Percentiles rank a stretch among this genome's conserved stretches.
Conservation (phyloP, 2,888 invertebrate genomes). For the Harpalus rubripes region DNA sequence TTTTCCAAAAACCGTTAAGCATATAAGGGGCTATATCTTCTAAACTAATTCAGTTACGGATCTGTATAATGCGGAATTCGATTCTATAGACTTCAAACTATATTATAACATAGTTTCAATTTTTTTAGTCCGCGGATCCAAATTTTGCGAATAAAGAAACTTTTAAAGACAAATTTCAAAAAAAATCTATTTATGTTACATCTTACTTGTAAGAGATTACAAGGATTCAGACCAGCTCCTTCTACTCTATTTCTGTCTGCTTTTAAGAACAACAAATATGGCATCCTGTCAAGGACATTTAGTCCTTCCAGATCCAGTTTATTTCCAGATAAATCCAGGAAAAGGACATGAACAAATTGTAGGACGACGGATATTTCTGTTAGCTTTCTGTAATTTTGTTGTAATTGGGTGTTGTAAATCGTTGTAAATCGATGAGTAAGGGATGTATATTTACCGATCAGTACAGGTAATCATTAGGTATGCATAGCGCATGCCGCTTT, state of each 20-base stretch:
- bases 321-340: conserved; percentile 81
- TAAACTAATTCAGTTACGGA: too few species aligned
- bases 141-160: too few species aligned
- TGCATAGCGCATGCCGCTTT: conserved; percentile 79
- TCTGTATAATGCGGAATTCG: too few species aligned
- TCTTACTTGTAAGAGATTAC: conserved; percentile 81
- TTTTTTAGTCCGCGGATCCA: too few species aligned
- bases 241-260: conserved; percentile 80
- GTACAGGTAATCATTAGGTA: conserved; percentile 80
- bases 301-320: conserved; percentile 77
- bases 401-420: not conserved
- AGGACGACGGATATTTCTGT: conserved; percentile 79
- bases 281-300: conserved; percentile 78
- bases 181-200: too few species aligned
- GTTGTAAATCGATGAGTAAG: not conserved
- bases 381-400: conserved; percentile 74
- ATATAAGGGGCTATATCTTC: too few species aligned
- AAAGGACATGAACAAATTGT: conserved; percentile 80
- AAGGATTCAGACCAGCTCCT: conserved; percentile 78
- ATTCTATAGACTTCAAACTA: too few species aligned
- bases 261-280: conserved; percentile 80
- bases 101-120: too few species aligned
- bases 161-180: too few species aligned
- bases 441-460: conserved; percentile 71
- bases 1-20: not conserved